Conservation (phyloP, 2,113 vertebrate species). For the Sterna hirundo region DNA sequence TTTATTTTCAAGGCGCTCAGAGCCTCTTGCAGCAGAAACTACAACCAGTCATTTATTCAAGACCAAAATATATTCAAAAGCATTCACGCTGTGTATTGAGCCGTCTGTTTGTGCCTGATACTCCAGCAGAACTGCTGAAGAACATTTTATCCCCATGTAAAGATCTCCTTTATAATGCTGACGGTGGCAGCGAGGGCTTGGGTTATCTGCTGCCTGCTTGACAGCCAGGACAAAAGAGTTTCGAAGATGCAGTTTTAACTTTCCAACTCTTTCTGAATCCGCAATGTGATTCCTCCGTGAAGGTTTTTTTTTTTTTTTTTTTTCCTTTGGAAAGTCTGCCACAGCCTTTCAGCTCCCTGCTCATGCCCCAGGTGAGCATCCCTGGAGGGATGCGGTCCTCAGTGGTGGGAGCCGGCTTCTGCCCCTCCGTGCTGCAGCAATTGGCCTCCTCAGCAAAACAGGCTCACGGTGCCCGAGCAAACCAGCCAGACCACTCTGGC, state of each 20-base stretch:
- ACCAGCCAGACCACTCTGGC: no score
- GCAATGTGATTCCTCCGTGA: neutral
- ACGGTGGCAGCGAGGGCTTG: rapidly evolving
- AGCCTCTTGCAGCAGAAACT: neutral
- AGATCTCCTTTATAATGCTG: neutral
- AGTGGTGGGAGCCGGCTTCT: rapidly evolving
- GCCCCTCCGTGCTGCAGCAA: neutral
- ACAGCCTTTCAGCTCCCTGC: neutral
- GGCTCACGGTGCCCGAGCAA: neutral
- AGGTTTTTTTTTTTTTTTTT: neutral
- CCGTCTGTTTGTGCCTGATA: neutral
- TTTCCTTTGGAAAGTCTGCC: neutral
- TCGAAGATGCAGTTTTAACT: neutral
- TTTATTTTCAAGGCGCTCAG: neutral
- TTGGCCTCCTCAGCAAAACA: neutral
- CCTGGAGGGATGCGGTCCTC: neutral
- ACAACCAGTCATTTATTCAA: neutral
- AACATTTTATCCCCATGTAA: rapidly evolving
- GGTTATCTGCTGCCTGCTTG: neutral
- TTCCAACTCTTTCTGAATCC: neutral
- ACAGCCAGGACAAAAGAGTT: neutral
- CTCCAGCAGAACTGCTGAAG: neutral
- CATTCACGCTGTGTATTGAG: neutral
- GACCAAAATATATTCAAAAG: neutral
- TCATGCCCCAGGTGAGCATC: neutral